These are phyloP conservation scores for Oenanthe oenanthe DNA, from an alignment of 2,113 vertebrate genomes.

Conservation along the genomic window DNA sequence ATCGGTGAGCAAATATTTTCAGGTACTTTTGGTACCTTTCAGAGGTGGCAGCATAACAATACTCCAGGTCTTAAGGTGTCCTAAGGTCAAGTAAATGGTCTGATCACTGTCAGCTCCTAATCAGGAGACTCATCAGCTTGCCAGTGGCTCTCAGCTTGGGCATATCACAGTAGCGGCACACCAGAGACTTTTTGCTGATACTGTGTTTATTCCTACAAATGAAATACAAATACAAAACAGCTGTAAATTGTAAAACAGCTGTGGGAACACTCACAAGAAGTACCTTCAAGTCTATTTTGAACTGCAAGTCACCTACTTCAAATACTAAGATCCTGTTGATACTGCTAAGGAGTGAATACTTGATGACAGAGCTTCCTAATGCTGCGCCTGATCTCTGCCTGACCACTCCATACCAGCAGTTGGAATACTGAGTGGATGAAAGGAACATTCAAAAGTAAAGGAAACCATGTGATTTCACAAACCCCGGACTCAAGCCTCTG, in stretches of 20 bases:
- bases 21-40: background rate
- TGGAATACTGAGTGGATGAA: background rate
- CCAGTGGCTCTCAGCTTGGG: background rate
- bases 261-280: background rate
- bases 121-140: background rate
- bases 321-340: background rate
- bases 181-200: background rate
- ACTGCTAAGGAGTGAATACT: background rate
- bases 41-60: background rate
- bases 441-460: background rate
- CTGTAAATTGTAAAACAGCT: background rate
- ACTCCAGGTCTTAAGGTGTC: fast-evolving
- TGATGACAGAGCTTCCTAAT: background rate
- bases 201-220: background rate
- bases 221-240: background rate
- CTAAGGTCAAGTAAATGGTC: background rate
- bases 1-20: background rate
- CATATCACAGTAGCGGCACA: background rate
- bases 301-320: background rate
- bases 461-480: background rate
- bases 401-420: fast-evolving
- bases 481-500: background rate
- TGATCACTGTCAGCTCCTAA: background rate
- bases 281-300: background rate
- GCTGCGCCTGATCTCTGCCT: background rate